phyloP scores from a whole-genome alignment of 2,113 vertebrate genomes.

The Chamaetylas fuelleborni region DNA sequence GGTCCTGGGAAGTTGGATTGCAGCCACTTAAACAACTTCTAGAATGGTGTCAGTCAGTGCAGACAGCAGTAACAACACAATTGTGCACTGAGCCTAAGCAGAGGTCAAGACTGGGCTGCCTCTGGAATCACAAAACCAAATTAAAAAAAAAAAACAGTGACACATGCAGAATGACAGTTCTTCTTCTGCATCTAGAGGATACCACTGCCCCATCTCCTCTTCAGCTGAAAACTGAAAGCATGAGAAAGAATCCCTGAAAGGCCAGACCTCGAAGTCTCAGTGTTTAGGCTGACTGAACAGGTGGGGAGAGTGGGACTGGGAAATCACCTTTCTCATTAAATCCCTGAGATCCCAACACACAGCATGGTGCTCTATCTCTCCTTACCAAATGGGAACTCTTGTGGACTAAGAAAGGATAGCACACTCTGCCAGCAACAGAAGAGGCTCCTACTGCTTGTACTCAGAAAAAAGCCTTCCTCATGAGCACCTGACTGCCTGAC shows the following conservation, averaged over 20 bases:
- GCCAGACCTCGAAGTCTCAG: accelerated
- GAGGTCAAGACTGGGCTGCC: background rate
- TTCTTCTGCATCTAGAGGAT: background rate
- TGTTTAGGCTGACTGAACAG: background rate
- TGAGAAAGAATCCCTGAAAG: background rate
- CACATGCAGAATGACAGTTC: background rate
- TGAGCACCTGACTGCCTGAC: background rate
- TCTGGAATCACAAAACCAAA: background rate
- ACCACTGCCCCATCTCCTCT: background rate
- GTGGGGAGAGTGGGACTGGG: background rate
- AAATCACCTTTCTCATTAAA: background rate
- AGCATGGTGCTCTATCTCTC: accelerated
- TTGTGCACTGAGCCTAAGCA: background rate
- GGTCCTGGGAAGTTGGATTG: background rate
- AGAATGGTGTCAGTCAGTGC: background rate
- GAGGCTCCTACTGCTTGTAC: background rate
- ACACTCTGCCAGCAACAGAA: background rate
- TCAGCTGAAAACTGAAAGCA: background rate
- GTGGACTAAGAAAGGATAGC: background rate
- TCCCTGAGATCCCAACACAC: background rate
- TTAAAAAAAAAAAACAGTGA: background rate
- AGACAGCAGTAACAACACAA: background rate
- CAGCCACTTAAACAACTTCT: background rate
- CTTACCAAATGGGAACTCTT: background rate
- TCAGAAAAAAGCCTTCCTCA: background rate